Conservation (phyloP, 2,113 vertebrate species). For the Mionectes macconnelli region DNA sequence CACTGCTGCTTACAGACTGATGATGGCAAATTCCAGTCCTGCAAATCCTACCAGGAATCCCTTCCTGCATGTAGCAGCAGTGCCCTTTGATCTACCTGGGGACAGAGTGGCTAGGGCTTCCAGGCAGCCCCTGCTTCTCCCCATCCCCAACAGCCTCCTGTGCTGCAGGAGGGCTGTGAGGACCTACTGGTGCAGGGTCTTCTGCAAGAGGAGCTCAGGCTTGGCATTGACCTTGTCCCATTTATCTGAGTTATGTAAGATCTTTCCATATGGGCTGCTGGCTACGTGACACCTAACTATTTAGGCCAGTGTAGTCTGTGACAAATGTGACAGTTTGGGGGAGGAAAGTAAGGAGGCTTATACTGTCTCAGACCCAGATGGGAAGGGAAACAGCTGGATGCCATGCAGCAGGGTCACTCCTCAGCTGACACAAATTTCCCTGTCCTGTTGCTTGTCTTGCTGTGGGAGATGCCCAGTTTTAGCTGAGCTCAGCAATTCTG, state of each 20-base stretch:
- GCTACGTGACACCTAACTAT: constrained; percentile 47
- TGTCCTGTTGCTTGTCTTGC: background rate
- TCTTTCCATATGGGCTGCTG: constrained; percentile 1
- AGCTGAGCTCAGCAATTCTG: constrained; percentile 61
- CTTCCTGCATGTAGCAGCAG: background rate
- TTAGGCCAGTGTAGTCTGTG: constrained; percentile 39
- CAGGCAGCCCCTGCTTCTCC: background rate
- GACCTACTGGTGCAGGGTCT: background rate
- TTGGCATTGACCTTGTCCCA: constrained; percentile 17
- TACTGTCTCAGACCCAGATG: background rate
- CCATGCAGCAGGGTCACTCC: constrained; percentile 21
- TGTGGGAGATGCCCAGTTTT: constrained; percentile 56
- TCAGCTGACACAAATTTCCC: constrained; percentile 51
- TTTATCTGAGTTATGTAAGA: constrained; percentile 51
- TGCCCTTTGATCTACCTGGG: background rate
- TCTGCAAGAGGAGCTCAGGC: background rate
- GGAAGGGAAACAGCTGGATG: constrained; percentile 52
- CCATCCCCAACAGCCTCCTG: accelerated
- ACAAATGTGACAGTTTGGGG: constrained; percentile 52
- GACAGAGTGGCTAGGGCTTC: background rate
- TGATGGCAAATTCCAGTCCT: background rate
- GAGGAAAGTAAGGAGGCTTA: constrained; percentile 2
- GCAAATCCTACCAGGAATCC: constrained; percentile 48
- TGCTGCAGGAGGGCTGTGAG: background rate
- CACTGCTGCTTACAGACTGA: background rate